A percentile compares a stretch with the other conserved stretches of the same genome.
Conservation (phyloP, 2,797 vertebrate species). For the Myripristis murdjan region DNA sequence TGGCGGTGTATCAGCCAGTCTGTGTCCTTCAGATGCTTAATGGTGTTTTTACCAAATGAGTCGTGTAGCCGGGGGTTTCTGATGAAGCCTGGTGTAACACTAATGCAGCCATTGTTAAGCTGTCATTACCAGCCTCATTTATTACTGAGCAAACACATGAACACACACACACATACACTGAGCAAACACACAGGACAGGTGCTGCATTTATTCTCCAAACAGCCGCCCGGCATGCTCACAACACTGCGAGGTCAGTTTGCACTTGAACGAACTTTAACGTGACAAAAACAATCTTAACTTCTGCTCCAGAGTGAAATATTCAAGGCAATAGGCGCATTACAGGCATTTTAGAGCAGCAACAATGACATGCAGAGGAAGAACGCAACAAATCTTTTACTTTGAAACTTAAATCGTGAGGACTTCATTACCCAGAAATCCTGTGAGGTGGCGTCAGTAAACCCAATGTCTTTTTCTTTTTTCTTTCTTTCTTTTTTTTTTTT, state of each 20-base stretch:
- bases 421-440: too few species aligned
- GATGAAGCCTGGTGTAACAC: slow-evolving; percentile 41
- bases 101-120: slow-evolving; percentile 70
- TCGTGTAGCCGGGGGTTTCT: slow-evolving; percentile 35
- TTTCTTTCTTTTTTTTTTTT: too few species aligned
- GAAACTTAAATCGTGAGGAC: too few species aligned
- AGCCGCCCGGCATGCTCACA: slow-evolving; percentile 25
- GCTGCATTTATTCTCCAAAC: slow-evolving; percentile 32
- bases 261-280: too few species aligned
- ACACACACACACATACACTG: background rate
- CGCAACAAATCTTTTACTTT: too few species aligned
- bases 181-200: slow-evolving; percentile 72
- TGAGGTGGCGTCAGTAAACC: too few species aligned
- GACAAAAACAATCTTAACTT: background rate
- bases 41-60: background rate
- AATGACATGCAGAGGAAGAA: too few species aligned
- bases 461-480: too few species aligned
- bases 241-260: background rate
- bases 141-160: slow-evolving; percentile 57
- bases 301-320: too few species aligned
- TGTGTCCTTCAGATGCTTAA: background rate
- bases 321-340: too few species aligned
- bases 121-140: slow-evolving; percentile 67
- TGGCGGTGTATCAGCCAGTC: background rate
- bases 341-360: too few species aligned